A percentile compares a stretch with the other conserved stretches of the same genome.
Evolutionary conservation across 2,888 invertebrate species (phyloP).

Genomic region (Drosophila atripex): DNA sequence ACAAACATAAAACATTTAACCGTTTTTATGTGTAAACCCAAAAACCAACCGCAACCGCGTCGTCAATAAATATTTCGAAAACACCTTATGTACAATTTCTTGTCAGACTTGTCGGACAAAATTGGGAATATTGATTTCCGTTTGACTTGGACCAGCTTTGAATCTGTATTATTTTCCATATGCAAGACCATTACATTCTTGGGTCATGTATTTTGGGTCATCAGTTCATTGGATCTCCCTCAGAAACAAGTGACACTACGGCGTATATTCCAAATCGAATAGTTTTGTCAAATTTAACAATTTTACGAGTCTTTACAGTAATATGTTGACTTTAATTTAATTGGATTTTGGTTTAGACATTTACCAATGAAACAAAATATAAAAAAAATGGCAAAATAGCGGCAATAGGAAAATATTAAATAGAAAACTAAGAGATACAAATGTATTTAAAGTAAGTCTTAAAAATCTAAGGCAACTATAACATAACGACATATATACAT

Average conservation of each 20-base stretch:
- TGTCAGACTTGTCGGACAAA: constrained; percentile 2
- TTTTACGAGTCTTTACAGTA: constrained; percentile 41
- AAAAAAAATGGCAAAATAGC: constrained; percentile 37
- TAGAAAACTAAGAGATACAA: constrained; percentile 27
- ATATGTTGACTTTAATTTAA: constrained; percentile 52
- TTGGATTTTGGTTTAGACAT: constrained; percentile 53
- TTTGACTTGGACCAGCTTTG: constrained; percentile 12
- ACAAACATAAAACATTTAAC: constrained; percentile 47
- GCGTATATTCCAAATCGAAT: constrained; percentile 42
- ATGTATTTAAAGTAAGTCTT: constrained; percentile 51
- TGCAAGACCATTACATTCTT: neutral
- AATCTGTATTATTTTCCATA: constrained; percentile 5
- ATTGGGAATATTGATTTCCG: neutral
- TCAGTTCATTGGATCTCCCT: constrained; percentile 39
- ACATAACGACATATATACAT: constrained; percentile 61
- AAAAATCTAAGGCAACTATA: constrained; percentile 60
- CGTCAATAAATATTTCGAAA: constrained; percentile 46
- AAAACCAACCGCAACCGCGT: constrained; percentile 25
- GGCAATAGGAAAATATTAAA: constrained; percentile 38
- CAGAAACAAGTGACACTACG: constrained; percentile 46
- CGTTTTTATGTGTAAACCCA: constrained; percentile 67
- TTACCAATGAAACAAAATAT: constrained; percentile 23
- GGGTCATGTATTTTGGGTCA: constrained; percentile 19
- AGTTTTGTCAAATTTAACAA: constrained; percentile 15
- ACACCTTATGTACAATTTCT: neutral